Evolutionary conservation across 2,888 invertebrate species (phyloP), one percentile per base, ranked within the genome.

Genomic region (Plebejus melissa): DNA sequence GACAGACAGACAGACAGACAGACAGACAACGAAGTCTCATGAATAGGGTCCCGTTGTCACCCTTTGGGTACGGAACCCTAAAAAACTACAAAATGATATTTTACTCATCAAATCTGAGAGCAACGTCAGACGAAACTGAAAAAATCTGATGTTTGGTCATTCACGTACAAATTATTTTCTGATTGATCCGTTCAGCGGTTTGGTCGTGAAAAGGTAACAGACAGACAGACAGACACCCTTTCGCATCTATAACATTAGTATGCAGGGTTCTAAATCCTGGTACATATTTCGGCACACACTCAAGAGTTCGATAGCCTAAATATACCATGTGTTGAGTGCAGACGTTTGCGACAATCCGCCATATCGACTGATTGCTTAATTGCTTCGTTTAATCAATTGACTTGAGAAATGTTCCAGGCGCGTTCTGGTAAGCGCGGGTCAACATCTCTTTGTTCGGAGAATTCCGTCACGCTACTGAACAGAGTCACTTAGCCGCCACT

Each of bases 361-460:
- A 71, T 81, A 32, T 88, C 83, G 88, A 85, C 89, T 92, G 91
- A 93, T 93, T 93, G 90, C 84, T 91, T 93, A 93, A 93, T 93
- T 93, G 93, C 88, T 91, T 90, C 90, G 92, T 93, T 93, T 93
- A 92, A 93, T 92, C 93, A 93, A 93, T 93, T 93, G 92, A 88
- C 86, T 86, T 87, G 88, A 90, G 91, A 88, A 87, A 88, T 87
- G 86, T 85, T 87, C 83, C 84, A 82, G 83, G 82, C 84, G 78
- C 84, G 88, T 87, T 86, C 86, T 85, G 86, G 83, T 85, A 84
- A 86, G 85, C 85, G 79, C 82, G 86, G 86, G 87, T 88, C 89
- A 89, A 89, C 90, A 90, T 91, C 91, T 91, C 88, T 86, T 85
- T 82, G 74, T 78, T 76, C 74, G 36, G 74, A 70, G 76, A 77